Conservation (phyloP, 2,888 invertebrate genomes). For the Coelopa pilipes region DNA sequence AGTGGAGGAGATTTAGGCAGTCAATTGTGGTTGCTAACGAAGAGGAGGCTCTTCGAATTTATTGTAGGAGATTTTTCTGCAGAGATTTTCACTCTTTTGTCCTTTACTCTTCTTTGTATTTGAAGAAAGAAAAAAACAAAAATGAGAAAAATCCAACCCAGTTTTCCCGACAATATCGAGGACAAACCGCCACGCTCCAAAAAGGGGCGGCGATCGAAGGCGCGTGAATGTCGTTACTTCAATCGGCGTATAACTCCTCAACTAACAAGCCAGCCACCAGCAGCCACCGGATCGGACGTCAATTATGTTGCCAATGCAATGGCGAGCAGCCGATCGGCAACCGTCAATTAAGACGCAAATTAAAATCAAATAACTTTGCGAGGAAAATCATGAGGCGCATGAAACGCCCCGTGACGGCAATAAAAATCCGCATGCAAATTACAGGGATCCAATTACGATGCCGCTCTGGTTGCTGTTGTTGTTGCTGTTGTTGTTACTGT, state of each 20-base stretch:
- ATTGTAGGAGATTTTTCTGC: no score
- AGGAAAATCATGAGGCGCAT: conserved; percentile 52
- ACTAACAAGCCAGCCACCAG: conserved; percentile 20
- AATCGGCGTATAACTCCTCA: conserved; percentile 8
- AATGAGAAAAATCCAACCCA: neutral
- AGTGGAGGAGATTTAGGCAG: no score
- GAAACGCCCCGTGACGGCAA: conserved; percentile 42
- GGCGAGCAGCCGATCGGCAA: conserved; percentile 38
- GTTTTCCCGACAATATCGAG: neutral
- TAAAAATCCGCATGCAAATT: conserved; percentile 64
- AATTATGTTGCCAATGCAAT: conserved; percentile 17
- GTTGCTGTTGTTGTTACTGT: no score
- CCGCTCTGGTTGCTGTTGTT: no score
- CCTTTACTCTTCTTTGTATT: no score
- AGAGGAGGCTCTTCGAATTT: no score
- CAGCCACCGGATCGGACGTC: neutral
- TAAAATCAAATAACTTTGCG: conserved; percentile 64
- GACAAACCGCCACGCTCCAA: neutral
- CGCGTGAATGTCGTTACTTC: conserved; percentile 17
- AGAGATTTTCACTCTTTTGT: no score
- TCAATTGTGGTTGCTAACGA: no score
- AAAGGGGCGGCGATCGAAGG: no score
- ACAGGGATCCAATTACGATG: conserved; percentile 55
- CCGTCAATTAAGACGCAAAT: conserved; percentile 62
- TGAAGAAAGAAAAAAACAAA: no score